Conservation (phyloP, 2,113 vertebrate genomes). For the Centropus bengalensis region DNA sequence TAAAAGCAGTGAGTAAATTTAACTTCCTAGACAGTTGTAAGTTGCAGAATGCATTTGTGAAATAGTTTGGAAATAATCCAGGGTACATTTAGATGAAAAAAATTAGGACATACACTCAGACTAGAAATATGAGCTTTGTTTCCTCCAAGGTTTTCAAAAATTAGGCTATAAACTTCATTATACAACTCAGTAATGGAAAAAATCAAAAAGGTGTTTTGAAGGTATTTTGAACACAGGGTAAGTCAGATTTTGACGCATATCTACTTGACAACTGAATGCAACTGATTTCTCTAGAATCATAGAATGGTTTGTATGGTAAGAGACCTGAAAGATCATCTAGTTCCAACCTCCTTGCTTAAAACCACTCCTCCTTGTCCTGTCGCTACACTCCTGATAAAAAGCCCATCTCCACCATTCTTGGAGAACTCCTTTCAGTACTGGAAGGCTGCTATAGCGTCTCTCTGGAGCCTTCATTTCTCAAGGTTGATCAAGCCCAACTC, state of each 20-base stretch:
- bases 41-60: constrained; percentile 48
- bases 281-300: not conserved
- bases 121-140: not conserved
- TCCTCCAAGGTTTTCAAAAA: not conserved
- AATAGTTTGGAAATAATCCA: constrained; percentile 51
- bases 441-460: no score
- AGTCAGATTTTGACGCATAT: not conserved
- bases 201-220: not conserved
- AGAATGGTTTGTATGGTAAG: no score
- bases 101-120: not conserved
- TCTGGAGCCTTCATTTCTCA: no score
- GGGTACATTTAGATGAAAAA: not conserved
- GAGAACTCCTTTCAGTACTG: no score
- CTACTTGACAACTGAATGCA: not conserved
- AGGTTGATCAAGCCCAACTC: no score
- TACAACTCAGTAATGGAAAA: not conserved
- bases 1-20: constrained; percentile 30
- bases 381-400: no score
- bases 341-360: no score
- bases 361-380: no score
- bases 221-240: not conserved
- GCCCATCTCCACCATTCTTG: no score
- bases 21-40: constrained; percentile 31
- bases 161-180: not conserved
- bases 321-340: no score